phyloP scores from a whole-genome alignment of 2,888 invertebrate species.

The Tachystola acroxantha region DNA sequence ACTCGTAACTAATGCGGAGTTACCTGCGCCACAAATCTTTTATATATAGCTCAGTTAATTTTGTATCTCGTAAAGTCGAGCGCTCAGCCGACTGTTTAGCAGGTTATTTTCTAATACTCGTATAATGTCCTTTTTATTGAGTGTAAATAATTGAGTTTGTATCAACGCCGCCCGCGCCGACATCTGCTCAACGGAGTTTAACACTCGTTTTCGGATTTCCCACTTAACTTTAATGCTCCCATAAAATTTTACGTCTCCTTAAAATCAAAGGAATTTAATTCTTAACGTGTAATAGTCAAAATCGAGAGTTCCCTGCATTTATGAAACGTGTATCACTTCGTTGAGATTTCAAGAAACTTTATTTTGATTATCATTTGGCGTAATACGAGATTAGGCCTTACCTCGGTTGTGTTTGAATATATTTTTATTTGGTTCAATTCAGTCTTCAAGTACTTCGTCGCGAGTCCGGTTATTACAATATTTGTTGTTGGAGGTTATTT shows the following conservation, averaged over 20 bases:
- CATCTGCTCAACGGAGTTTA: conserved; percentile 64
- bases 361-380: conserved; percentile 37
- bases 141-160: conserved; percentile 78
- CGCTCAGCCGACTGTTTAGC: conserved; percentile 43
- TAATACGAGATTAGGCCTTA: conserved; percentile 43
- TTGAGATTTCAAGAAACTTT: conserved; percentile 50
- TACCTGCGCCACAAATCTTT: conserved; percentile 6
- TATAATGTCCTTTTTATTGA: conserved; percentile 76
- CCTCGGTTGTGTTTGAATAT: conserved; percentile 26
- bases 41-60: conserved; percentile 21
- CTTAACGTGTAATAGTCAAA: conserved; percentile 31
- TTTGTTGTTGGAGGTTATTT: conserved; percentile 70
- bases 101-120: conserved; percentile 68
- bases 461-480: conserved; percentile 64
- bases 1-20: conserved; percentile 7
- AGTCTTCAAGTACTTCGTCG: conserved; percentile 25
- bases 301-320: conserved; percentile 29
- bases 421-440: conserved; percentile 39
- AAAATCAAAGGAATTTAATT: conserved; percentile 30
- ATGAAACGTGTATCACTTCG: conserved; percentile 49
- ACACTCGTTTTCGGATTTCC: conserved; percentile 74
- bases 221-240: conserved; percentile 73
- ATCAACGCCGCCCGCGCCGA: conserved; percentile 61
- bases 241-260: conserved; percentile 63
- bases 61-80: conserved; percentile 43